A percentile compares a stretch with the other conserved stretches of the same genome.
phyloP scores from a whole-genome alignment of 2,888 invertebrate genomes.

The Strigamia crassipes region DNA sequence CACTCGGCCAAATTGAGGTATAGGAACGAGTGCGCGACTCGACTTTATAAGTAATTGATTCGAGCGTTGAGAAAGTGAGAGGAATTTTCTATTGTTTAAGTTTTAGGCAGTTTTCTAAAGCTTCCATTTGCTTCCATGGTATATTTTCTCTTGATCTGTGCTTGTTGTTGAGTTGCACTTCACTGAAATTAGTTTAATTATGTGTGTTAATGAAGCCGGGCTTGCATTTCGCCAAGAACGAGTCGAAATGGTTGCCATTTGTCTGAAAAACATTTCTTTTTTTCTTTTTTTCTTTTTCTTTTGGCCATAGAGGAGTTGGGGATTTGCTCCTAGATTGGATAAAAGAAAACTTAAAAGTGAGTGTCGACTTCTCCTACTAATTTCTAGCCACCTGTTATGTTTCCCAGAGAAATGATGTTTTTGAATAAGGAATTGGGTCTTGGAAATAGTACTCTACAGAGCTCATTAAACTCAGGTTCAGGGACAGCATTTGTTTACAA shows the following conservation, averaged over 20 bases:
- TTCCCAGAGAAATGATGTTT: not conserved
- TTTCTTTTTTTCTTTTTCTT: not conserved
- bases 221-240: not conserved
- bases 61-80: not conserved
- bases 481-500: not conserved
- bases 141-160: not conserved
- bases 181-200: conserved; percentile 15
- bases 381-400: conserved; percentile 20
- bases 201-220: conserved; percentile 13
- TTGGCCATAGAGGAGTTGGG: not conserved
- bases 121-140: no score
- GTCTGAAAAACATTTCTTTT: not conserved
- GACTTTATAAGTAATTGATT: no score
- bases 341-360: conserved; percentile 10
- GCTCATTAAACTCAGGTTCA: not conserved
- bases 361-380: not conserved
- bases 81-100: not conserved
- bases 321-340: not conserved
- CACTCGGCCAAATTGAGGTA: no score
- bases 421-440: not conserved
- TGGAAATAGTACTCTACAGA: not conserved
- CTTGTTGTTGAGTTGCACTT: conserved; percentile 5
- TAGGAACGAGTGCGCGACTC: no score
- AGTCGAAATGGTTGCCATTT: conserved; percentile 17
- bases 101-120: not conserved